Evolutionary conservation across 1,140 invertebrate species (phyloP), one percentile per base, ranked within the genome.

Genomic region (Cotesia vestalis): DNA sequence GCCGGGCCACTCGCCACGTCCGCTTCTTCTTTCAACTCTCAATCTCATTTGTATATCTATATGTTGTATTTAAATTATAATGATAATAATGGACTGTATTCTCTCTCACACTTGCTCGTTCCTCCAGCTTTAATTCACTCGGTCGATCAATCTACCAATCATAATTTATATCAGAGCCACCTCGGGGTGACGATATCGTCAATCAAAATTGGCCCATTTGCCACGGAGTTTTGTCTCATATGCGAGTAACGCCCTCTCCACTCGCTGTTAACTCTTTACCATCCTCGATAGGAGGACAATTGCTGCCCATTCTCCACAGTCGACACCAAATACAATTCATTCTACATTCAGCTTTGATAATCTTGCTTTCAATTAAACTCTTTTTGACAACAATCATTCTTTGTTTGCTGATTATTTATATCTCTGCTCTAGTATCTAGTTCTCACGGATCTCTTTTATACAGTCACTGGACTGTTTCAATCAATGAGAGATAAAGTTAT

Each of bases 151-250:
- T 80, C 81, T 73, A 78, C 84, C 85, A 86, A 85, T 85, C 84
- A 85, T 86, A 86, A 86, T 86, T 84, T 84, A 78, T 81, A 86
- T 86, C 84, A 85, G 82, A 86, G 86, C 80, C 86, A 87, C 84
- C 86, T 87, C 82, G 82, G 84, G 80, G 84, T 86, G 85, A 86
- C 83, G 84, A 86, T 85, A 81, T 76, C 79, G 78, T 81, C 81
- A 82, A 81, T 81, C 79, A 81, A 69, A 72, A 72, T 69, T 73
- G 69, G 69, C 34, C 71, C 69, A 17, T 84, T 83, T 81, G 77
- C 78, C 55, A 35, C 35, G 57, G 14, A 9, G 17, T 52, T 66
- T 46, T 71, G 17, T 57, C 60, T 62, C 53, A 34, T 62, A 34
- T 20, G 1, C 27, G 11, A 8, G 8, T 35, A 53, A 66, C 64